These are phyloP conservation scores for Nothobranchius kuhntae DNA, from an alignment of 2,113 vertebrate genomes.

Conservation along the genomic window DNA sequence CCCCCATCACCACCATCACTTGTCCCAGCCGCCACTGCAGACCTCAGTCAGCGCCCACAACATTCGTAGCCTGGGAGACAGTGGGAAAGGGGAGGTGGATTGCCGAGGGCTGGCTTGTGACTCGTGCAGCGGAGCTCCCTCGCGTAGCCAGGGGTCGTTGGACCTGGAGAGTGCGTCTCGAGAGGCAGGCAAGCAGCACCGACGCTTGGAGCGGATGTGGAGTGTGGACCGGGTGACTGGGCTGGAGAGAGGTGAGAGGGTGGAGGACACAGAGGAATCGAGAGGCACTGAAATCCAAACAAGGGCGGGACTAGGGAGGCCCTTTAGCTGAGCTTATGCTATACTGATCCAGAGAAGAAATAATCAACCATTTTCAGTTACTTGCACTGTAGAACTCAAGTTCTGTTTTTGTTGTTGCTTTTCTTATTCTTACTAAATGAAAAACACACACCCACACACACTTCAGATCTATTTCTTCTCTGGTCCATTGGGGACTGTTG, in stretches of 20 bases:
- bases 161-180: constrained; percentile 86
- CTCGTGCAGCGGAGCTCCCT: constrained; percentile 80
- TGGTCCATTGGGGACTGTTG: constrained; percentile 45
- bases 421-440: neutral
- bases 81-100: constrained; percentile 78
- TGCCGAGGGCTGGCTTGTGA: constrained; percentile 86
- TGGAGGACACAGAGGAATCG: constrained; percentile 65
- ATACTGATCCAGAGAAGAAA: constrained; percentile 51
- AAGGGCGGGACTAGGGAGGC: constrained; percentile 7
- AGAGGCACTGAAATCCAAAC: constrained; percentile 61
- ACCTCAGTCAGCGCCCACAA: constrained; percentile 84
- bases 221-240: constrained; percentile 92
- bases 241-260: constrained; percentile 81
- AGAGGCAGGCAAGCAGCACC: constrained; percentile 84
- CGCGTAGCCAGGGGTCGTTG: constrained; percentile 85
- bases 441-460: neutral
- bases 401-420: constrained; percentile 1
- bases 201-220: constrained; percentile 92
- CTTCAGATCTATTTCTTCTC: constrained; percentile 59
- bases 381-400: too few species aligned
- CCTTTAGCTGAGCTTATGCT: constrained; percentile 20
- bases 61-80: constrained; percentile 79
- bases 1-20: constrained; percentile 75
- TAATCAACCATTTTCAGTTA: constrained; percentile 31
- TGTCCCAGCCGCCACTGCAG: constrained; percentile 80